Base-by-base conservation (phyloP, 2,888 invertebrate genomes). In the Gari tellinella region DNA sequence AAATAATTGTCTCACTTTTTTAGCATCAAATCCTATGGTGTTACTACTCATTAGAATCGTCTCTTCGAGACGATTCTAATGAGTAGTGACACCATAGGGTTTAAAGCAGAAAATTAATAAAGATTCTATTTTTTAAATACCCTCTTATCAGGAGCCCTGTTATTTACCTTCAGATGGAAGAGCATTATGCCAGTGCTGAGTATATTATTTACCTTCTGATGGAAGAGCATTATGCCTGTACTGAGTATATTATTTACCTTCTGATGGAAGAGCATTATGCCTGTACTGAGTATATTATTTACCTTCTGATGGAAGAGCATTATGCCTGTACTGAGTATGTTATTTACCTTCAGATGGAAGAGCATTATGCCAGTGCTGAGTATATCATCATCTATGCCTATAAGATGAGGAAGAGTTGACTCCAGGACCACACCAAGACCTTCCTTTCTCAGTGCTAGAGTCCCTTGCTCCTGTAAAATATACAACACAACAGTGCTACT, bases 161-260 rank as follows among this genome's bases (percentile, higher is more conserved):
- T 31, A 31, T 10, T 48, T 26, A 79, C 97, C 94, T 97, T 97
- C n/a, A 97, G 93, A 92, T 97, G 97, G 90, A 97, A 97, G 0
- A 97, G 93, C 0, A 97, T 97, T 19, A 97, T 97, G 0, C 97
- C 97, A 0, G 97, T 97, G 68, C 96, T 96, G 51, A 97, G 94
- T 55, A 96, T 93, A 91, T 97, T 31, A 31, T 10, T 48, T 26
- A 79, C 97, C 94, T 97, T 97, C n/a, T 97, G 93, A 92, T 97
- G 97, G 90, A 97, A 97, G 0, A 97, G 93, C 0, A 97, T 97
- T 19, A 97, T 97, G 0, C 97, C 97, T 0, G 97, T 97, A 68
- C 96, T 96, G 51, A 97, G 94, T 55, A 96, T 93, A 91, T 97
- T 31, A 31, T 10, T 48, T 26, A 79, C 97, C 94, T 97, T 97